Conservation (phyloP, 2,888 invertebrate species). For the Apodemia zela region DNA sequence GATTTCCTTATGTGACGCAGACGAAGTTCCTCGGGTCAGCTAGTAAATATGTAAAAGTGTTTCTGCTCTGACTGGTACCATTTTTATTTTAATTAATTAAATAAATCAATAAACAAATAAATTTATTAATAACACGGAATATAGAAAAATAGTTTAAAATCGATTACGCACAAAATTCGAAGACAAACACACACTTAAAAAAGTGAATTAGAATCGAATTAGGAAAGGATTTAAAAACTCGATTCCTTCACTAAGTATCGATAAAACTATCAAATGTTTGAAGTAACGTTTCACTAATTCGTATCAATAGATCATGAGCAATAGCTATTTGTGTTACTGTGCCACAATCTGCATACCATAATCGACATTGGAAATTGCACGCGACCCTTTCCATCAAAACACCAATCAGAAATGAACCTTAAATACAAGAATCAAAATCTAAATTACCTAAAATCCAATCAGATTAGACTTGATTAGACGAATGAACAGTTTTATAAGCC, state of each 20-base stretch:
- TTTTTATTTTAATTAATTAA: no score
- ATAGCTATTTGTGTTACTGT: slow-evolving; percentile 47
- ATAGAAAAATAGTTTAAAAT: no score
- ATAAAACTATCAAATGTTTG: background rate
- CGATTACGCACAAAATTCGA: no score
- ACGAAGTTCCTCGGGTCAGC: no score
- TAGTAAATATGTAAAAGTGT: no score
- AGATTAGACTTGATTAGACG: slow-evolving; percentile 13
- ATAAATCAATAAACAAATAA: no score
- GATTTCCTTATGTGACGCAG: no score
- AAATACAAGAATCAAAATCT: background rate
- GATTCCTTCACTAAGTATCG: background rate
- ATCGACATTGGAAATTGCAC: slow-evolving; percentile 44
- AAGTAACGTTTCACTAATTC: slow-evolving; percentile 18
- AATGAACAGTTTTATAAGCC: background rate
- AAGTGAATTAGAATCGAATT: background rate
- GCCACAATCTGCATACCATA: slow-evolving; percentile 45
- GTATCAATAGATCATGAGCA: slow-evolving; percentile 31
- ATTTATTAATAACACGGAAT: no score
- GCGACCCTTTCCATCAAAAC: slow-evolving; percentile 36
- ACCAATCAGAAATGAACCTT: slow-evolving; percentile 28
- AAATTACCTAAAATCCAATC: slow-evolving; percentile 1
- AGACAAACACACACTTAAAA: no score
- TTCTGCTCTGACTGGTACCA: no score
- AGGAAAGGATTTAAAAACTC: background rate